Evolutionary conservation across 2,888 invertebrate genomes (phyloP), one percentile per base, ranked within the genome.

Genomic region (Polydrusus pterygomalis): DNA sequence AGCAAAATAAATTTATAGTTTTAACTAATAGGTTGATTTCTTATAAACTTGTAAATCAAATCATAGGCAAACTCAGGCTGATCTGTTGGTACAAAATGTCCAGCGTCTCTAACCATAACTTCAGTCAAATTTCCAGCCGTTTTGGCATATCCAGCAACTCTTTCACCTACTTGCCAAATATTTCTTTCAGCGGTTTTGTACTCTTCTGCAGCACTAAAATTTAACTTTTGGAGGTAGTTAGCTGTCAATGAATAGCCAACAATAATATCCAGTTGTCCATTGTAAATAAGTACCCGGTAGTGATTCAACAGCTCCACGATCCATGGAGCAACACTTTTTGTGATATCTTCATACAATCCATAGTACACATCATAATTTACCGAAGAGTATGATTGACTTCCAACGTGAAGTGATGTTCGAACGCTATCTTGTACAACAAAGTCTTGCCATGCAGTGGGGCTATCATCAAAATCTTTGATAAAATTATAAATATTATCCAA

Each of bases 211-310:
- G 90, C 92, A 20, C 88, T 90, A 88, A 96, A 96, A 58, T 93
- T 89, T 0, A 96, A 88, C 67, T 92, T 90, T 79, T 90, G 89
- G 34, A 97, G 87, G 86, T 95, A 96, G 84, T 93, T 94, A 15
- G 94, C 90, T 0, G 97, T 97, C 64, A 95, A 85, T 0, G 96
- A 96, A 87, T 96, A 96, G 0, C 96, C 95, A 0, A 97, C 95
- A 78, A 97, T 96, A 13, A 97, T 93, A 86, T 98, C 97, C 79
- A 97, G 86, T 84, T 97, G 97, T 0, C 97, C 97, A 84, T 93
- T 97, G 86, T 97, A 97, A 75, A 97, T 90, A 51, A 97, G 90
- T 13, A 96, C 91, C 84, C 90, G 89, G 82, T 94, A 94, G 80
- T 92, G 87, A 40, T 92, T 89, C 0, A 95, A 84, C 0, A 96